Conservation (phyloP, 2,113 vertebrate genomes). For the Tachysurus fulvidraco region DNA sequence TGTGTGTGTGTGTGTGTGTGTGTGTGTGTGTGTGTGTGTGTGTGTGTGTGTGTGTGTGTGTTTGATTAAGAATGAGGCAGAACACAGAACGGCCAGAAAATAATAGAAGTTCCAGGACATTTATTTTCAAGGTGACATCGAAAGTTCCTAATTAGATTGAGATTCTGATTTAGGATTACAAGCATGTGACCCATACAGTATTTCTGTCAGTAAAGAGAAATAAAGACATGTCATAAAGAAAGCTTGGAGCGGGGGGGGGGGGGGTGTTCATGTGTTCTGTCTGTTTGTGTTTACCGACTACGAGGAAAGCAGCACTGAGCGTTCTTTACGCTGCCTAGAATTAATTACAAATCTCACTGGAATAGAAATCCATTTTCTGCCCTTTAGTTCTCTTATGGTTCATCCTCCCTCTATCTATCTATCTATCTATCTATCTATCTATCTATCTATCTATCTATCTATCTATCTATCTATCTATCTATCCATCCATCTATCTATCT, state of each 20-base stretch:
- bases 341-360: conserved; percentile 50
- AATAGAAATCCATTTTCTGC: conserved; percentile 48
- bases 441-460: neutral
- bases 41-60: neutral
- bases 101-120: neutral
- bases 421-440: conserved; percentile 3
- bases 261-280: neutral
- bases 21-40: too few relatives aligned
- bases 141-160: neutral
- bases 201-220: neutral
- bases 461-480: neutral
- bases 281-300: neutral
- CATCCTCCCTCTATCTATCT: neutral
- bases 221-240: neutral
- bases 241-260: neutral
- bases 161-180: too few relatives aligned
- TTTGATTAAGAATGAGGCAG: neutral
- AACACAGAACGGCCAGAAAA: neutral
- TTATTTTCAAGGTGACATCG: neutral
- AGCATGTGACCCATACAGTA: too few relatives aligned
- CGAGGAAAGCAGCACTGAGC: conserved; percentile 11
- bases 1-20: neutral
- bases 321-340: conserved; percentile 21
- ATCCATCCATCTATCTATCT: too few relatives aligned
- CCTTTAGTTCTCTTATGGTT: conserved; percentile 39